A percentile compares a stretch with the other conserved stretches of the same genome.
Evolutionary conservation across 2,113 vertebrate species (phyloP).

Genomic region (Dryoscopus gambensis): DNA sequence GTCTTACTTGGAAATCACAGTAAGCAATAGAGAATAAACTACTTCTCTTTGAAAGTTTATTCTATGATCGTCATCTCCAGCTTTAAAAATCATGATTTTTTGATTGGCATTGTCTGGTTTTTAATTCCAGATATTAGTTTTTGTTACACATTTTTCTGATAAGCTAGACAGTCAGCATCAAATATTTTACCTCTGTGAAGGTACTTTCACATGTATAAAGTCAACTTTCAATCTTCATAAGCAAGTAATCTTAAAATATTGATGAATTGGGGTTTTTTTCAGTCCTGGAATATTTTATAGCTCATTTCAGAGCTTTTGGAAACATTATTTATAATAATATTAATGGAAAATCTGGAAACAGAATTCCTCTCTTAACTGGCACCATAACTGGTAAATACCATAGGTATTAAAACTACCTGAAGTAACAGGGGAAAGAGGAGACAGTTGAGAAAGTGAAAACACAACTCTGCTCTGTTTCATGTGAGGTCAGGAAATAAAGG

Average conservation of each 20-base stretch:
- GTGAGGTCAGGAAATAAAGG: background rate
- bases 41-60: background rate
- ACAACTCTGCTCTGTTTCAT: background rate
- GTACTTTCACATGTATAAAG: background rate
- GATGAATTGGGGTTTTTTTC: fast-evolving
- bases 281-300: background rate
- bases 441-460: background rate
- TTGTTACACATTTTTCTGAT: background rate
- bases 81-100: background rate
- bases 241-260: background rate
- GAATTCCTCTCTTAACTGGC: background rate
- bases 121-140: background rate
- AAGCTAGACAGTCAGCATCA: background rate
- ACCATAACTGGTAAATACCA: background rate
- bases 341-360: background rate
- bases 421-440: background rate
- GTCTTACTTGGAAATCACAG: background rate
- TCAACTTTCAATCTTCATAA: background rate
- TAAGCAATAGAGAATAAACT: background rate
- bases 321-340: background rate
- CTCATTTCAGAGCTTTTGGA: background rate
- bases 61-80: background rate
- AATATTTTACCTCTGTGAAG: background rate
- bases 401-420: background rate
- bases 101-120: background rate